Base-by-base conservation (phyloP, 2,888 invertebrate genomes). In the Nesidiocoris tenuis region DNA sequence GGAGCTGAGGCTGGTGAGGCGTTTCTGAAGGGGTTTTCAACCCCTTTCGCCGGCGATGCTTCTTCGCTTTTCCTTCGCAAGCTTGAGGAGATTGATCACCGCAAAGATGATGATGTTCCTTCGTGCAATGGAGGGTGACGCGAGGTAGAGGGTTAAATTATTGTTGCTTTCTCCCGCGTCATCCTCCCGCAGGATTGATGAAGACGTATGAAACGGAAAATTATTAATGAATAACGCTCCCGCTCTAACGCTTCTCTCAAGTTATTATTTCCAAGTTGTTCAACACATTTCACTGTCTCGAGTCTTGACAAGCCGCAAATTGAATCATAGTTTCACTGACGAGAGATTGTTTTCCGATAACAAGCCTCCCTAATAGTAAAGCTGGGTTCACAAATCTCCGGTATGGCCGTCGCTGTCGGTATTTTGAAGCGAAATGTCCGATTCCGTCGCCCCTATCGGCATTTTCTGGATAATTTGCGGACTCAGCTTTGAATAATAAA, bases 1-100 rank as follows among this genome's bases (percentile, higher is more conserved):
- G 39, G 39, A 12, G 12, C 5, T 7, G 39, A 39, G 61, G 75
- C 68, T 3, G 12, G 39, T 7, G 39, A 39, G 61, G 75, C 68
- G 22, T 75, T 75, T 75, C 75, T 75, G 68, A 75, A 75, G 75
- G 75, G 39, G 75, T 75, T 75, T 75, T 75, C 75, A 75, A 75
- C 75, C 75, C 75, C 75, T 75, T 39, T 39, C 39, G 39, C 39
- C 39, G 12, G 39, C 39, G 39, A 7, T 39, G 39, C n/a, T n/a
- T n/a, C n/a, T n/a, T 75, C 64, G 17, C 72, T 61, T 56, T 55
- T 63, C 39, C 72, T 25, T 24, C 25, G 3, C 39, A 39, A 39
- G 39, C 39, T 39, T 12, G 39, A 39, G 39, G 74, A 74, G 74
- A 74, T 74, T 74, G 74, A 74, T 74, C 54, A 59, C 74, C 65